phyloP scores from a whole-genome alignment of 2,797 vertebrate genomes.

The Argyrosomus regius region DNA sequence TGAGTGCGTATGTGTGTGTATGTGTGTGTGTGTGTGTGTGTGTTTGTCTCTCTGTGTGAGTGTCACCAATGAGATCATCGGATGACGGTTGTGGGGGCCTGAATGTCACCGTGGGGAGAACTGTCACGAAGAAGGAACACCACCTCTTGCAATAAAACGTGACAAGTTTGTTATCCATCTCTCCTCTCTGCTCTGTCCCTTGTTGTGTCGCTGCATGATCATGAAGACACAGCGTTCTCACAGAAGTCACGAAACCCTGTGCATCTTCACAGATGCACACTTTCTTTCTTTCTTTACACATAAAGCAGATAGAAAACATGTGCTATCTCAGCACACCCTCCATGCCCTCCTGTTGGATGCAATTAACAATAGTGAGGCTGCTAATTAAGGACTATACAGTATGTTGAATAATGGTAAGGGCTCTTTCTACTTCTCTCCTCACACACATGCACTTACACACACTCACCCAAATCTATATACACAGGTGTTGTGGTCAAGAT shows the following conservation, averaged over 20 bases:
- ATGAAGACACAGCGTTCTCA: slow-evolving; percentile 25
- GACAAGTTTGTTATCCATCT: slow-evolving; percentile 57
- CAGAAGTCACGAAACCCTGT: slow-evolving; percentile 2
- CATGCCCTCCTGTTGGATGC: slow-evolving; percentile 28
- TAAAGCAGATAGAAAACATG: background rate
- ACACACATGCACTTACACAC: background rate
- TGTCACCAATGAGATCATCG: slow-evolving; percentile 68
- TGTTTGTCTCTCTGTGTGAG: slow-evolving; percentile 21
- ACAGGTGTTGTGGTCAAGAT: background rate
- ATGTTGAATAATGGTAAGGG: slow-evolving; percentile 45
- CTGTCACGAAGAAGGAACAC: slow-evolving; percentile 54
- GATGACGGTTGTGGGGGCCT: slow-evolving; percentile 60
- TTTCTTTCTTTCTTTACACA: background rate
- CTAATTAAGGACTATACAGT: slow-evolving; percentile 53
- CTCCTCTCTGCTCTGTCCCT: slow-evolving; percentile 11
- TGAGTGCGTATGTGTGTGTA: slow-evolving; percentile 32
- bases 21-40: slow-evolving; percentile 2
- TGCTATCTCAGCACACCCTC: slow-evolving; percentile 27
- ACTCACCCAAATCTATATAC: background rate
- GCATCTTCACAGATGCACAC: slow-evolving; percentile 3
- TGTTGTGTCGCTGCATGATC: slow-evolving; percentile 38
- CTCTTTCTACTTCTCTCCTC: background rate
- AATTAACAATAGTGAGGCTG: slow-evolving; percentile 45
- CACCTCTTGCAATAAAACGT: slow-evolving; percentile 50
- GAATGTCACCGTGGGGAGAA: slow-evolving; percentile 61